Percentiles rank a stretch among this genome's conserved stretches.
Conservation (phyloP, 2,888 invertebrate genomes). For the Scaptomyza caliginosa region DNA sequence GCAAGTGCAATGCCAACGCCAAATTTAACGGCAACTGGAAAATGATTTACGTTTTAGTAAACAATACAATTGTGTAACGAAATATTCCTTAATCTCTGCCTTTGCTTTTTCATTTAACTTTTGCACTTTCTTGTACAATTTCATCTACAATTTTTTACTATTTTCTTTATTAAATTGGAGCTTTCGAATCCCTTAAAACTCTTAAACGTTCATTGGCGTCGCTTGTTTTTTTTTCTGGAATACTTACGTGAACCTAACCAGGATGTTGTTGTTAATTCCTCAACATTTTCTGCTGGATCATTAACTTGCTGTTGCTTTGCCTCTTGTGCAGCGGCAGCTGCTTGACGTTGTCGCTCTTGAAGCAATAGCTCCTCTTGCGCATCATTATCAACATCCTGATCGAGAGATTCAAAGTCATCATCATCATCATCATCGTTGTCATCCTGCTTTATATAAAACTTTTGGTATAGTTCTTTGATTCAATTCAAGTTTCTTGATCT, state of each 20-base stretch:
- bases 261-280: conserved; percentile 66
- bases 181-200: conserved; percentile 4
- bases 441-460: conserved; percentile 65
- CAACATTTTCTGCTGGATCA: conserved; percentile 43
- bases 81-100: conserved; percentile 19
- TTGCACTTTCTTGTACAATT: conserved; percentile 83
- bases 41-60: conserved; percentile 82
- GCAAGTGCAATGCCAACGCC: conserved; percentile 93
- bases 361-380: conserved; percentile 77
- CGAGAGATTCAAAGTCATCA: conserved; percentile 81
- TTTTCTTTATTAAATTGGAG: conserved; percentile 45
- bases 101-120: conserved; percentile 29
- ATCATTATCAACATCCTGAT: conserved; percentile 83
- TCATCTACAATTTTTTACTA: conserved; percentile 3
- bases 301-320: conserved; percentile 15
- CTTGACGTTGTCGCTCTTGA: conserved; percentile 77
- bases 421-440: conserved; percentile 80
- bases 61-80: conserved; percentile 34
- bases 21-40: conserved; percentile 95
- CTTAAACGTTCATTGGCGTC: conserved; percentile 44
- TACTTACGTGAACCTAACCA: conserved; percentile 82
- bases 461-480: not conserved
- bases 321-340: conserved; percentile 44
- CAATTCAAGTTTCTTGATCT: not conserved
- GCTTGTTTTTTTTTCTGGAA: not conserved